These are phyloP conservation scores for Eulacestoma nigropectus DNA, from an alignment of 2,113 vertebrate species.

Conservation along the genomic window DNA sequence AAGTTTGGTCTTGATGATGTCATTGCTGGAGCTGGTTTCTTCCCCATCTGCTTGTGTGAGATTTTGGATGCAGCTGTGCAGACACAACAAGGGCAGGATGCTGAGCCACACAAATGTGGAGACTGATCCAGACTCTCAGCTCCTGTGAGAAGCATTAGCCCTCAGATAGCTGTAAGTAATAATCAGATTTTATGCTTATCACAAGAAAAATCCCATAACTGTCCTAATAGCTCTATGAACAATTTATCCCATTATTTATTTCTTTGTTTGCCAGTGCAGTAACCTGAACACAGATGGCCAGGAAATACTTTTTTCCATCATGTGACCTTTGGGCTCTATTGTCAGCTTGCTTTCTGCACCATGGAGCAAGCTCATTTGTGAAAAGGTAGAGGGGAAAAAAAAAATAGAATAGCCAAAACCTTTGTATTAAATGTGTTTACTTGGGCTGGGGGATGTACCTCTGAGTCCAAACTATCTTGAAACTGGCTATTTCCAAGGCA, in stretches of 20 bases:
- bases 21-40: not conserved
- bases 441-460: not conserved
- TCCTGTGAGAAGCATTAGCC: not conserved
- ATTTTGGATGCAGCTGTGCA: conserved; percentile 3
- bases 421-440: not conserved
- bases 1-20: not conserved
- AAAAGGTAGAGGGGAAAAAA: not conserved
- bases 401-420: not conserved
- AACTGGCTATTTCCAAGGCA: not conserved
- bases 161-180: not conserved
- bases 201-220: not conserved
- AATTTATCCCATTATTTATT: not conserved
- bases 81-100: not conserved
- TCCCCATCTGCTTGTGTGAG: not conserved
- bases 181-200: not conserved
- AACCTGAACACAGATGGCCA: not conserved
- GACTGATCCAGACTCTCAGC: not conserved
- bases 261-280: not conserved
- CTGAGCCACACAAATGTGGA: not conserved
- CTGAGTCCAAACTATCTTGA: not conserved
- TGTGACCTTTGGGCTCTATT: not conserved
- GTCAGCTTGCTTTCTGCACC: not conserved
- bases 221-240: not conserved
- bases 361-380: not conserved
- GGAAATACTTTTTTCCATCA: not conserved